phyloP scores from a whole-genome alignment of 2,113 vertebrate genomes.

The Rynchops niger region DNA sequence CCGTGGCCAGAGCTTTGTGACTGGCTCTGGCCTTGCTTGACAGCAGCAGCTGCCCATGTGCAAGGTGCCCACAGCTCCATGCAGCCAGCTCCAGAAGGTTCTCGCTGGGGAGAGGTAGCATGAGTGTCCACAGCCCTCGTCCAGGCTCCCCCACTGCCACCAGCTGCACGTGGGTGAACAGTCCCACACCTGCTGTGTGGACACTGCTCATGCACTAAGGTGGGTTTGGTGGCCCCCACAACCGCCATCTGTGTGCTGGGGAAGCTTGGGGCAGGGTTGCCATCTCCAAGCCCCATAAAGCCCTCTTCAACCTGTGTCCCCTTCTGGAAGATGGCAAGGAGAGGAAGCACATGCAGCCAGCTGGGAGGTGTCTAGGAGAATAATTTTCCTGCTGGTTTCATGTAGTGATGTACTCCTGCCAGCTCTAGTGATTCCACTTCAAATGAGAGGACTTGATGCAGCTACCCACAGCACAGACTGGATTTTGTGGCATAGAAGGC shows the following conservation, averaged over 20 bases:
- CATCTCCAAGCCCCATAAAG: not conserved
- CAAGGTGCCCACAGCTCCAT: too few relatives aligned
- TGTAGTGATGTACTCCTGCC: too few relatives aligned
- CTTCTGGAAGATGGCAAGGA: not conserved
- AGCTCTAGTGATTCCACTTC: not conserved
- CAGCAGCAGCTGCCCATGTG: too few relatives aligned
- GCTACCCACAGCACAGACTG: not conserved
- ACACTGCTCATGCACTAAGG: not conserved
- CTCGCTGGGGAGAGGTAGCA: too few relatives aligned
- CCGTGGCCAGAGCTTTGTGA: too few relatives aligned
- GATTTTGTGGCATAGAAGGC: not conserved
- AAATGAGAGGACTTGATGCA: not conserved
- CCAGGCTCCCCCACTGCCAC: too few relatives aligned
- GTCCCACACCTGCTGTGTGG: not conserved
- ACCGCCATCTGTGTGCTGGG: not conserved
- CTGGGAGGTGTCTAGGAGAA: too few relatives aligned
- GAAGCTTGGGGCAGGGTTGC: not conserved
- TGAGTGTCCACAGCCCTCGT: too few relatives aligned
- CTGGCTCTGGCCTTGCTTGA: too few relatives aligned
- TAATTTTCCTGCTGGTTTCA: too few relatives aligned
- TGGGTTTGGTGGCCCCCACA: not conserved
- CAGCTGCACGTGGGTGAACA: not conserved
- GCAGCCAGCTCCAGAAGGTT: too few relatives aligned
- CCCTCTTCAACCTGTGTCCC: not conserved
- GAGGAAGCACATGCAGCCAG: not conserved